Base-by-base conservation (phyloP, 2,113 vertebrate genomes). In the Gymnobelideus leadbeateri region DNA sequence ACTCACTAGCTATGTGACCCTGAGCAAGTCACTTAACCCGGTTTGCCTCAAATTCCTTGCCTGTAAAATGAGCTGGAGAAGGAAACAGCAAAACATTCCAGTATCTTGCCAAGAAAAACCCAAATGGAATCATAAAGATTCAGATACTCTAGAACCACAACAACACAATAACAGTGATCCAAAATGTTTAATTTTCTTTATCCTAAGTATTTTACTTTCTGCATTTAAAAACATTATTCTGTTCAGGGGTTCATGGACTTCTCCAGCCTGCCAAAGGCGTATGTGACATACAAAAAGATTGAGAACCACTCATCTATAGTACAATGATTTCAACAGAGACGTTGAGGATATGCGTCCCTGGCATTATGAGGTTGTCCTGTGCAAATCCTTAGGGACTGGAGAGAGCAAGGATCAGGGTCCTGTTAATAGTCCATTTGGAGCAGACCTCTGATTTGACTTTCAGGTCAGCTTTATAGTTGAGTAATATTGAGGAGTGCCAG, bases 381-480 rank as follows among this genome's bases (percentile, higher is more conserved):
- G n/a, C n/a, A 84, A 84, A 84, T 84, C n/a, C n/a, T 23, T 47
- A 94, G 47, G 7, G 94, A 10, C 31, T 90, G 14, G 93, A 52
- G 43, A 21, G 91, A 68, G 92, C 84, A 57, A 31, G 93, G 90
- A 89, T 91, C 89, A 4, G 47, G 43, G 4, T 91, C 26, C n/a
- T 46, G 26, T 92, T 89, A 94, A 93, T 96, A 77, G 53, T 25
- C 92, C 47, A 93, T 2, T 55, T 92, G n/a, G n/a, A 84, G 6
- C 2, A 84, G n/a, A n/a, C 53, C n/a, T 46, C 25, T 95, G 49
- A 92, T 46, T 92, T 90, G 93, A 51, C 19, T 31, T 92, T 95
- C n/a, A 43, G 68, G 84, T 90, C 91, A 95, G 92, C 92, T 94
- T 95, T 92, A 92, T 50, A 61, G 57, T 61, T 91, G 89, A 96